These are phyloP conservation scores for Idaea straminata DNA, from an alignment of 2,888 invertebrate species.

Conservation along the genomic window DNA sequence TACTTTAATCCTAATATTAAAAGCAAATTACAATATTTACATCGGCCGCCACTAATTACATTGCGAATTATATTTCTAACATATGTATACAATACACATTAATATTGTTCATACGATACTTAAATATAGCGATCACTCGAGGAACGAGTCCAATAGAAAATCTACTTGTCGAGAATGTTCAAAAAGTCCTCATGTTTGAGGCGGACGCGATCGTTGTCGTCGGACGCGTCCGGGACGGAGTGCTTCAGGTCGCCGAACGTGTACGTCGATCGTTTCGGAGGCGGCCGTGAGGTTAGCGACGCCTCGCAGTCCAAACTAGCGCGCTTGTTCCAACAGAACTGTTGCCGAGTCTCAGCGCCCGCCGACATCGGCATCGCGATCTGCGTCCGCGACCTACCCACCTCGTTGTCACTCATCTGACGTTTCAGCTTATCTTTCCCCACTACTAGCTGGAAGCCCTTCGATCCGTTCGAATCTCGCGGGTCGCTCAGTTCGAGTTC, in stretches of 20 bases:
- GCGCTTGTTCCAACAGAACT: conserved; percentile 62
- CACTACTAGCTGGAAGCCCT: conserved; percentile 65
- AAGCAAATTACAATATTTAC: conserved; percentile 79
- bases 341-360: conserved; percentile 65
- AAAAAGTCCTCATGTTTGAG: conserved; percentile 66
- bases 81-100: conserved; percentile 48
- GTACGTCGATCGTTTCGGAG: conserved; percentile 48
- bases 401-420: conserved; percentile 68
- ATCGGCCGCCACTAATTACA: conserved; percentile 57
- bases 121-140: conserved; percentile 38
- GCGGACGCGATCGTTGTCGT: conserved; percentile 47
- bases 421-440: conserved; percentile 67
- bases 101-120: conserved; percentile 46
- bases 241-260: conserved; percentile 75
- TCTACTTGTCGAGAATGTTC: conserved; percentile 65
- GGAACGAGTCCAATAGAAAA: conserved; percentile 32
- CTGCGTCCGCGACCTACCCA: conserved; percentile 57
- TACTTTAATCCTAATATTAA: conserved; percentile 64
- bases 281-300: conserved; percentile 34
- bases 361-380: conserved; percentile 75
- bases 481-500: conserved; percentile 54
- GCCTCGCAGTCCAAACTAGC: conserved; percentile 58
- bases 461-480: conserved; percentile 33
- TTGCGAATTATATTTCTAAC: conserved; percentile 49
- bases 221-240: conserved; percentile 61